A percentile compares a stretch with the other conserved stretches of the same genome.
Evolutionary conservation across 1,140 invertebrate species (phyloP).

Genomic region (Diorhabda elongata): DNA sequence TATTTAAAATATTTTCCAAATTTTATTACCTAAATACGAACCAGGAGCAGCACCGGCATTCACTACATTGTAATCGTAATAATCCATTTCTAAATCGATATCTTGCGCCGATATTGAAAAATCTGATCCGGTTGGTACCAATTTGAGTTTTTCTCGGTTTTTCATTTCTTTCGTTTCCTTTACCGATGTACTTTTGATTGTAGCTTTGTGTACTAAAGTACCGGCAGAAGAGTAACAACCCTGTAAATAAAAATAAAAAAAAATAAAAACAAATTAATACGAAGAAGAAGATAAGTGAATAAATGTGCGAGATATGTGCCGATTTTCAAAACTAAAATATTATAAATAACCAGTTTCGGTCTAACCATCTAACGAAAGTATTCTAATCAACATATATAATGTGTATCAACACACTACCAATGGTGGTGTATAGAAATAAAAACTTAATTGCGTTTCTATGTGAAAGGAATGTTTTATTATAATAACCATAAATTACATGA

Average conservation of each 20-base stretch:
- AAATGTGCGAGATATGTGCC: no score
- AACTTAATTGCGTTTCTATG: no score
- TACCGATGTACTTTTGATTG: constrained; percentile 58
- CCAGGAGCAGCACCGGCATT: constrained; percentile 76
- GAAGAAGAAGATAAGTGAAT: no score
- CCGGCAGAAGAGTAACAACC: constrained; percentile 65
- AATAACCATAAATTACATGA: no score
- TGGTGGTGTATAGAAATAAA: no score
- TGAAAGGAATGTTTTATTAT: no score
- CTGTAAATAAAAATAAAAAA: constrained; percentile 47
- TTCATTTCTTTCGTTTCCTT: constrained; percentile 75
- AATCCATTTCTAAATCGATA: constrained; percentile 76
- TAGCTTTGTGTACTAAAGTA: constrained; percentile 57
- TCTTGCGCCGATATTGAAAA: constrained; percentile 70
- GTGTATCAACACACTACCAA: no score
- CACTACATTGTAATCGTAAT: constrained; percentile 84
- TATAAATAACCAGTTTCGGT: no score
- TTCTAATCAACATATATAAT: no score
- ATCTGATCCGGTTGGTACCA: constrained; percentile 63
- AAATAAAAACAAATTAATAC: no score
- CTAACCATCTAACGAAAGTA: no score
- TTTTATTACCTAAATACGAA: constrained; percentile 45
- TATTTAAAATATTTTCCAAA: background rate
- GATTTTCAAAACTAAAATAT: no score
- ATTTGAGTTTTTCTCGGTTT: constrained; percentile 65